phyloP scores from a whole-genome alignment of 2,888 invertebrate species.

The Scelioninae gen. 1 region DNA sequence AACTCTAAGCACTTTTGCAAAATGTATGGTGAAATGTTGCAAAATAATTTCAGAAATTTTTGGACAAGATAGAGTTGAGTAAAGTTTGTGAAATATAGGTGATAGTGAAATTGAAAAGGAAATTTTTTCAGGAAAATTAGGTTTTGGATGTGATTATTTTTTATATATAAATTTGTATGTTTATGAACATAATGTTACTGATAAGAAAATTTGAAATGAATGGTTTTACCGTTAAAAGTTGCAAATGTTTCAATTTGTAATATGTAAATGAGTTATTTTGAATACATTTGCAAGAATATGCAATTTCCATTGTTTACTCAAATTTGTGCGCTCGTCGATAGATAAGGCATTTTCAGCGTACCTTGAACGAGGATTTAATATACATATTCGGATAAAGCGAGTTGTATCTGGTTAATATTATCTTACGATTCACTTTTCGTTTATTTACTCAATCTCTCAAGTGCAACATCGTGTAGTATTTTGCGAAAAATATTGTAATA shows the following conservation, averaged over 20 bases:
- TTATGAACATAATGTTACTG: too few relatives aligned
- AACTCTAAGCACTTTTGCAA: too few relatives aligned
- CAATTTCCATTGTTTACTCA: conserved; percentile 26
- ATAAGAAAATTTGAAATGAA: too few relatives aligned
- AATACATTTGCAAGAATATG: conserved; percentile 1
- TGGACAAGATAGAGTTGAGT: too few relatives aligned
- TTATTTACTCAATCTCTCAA: conserved; percentile 16
- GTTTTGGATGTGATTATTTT: too few relatives aligned
- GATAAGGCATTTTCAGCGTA: conserved; percentile 21
- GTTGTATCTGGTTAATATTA: conserved; percentile 24
- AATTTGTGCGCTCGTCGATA: conserved; percentile 15
- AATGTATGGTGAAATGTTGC: too few relatives aligned
- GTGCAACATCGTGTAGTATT: not conserved
- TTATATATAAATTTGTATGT: too few relatives aligned
- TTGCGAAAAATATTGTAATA: not conserved
- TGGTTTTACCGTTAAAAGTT: not conserved
- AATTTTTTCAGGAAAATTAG: too few relatives aligned
- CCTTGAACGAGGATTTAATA: conserved; percentile 21
- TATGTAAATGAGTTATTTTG: not conserved
- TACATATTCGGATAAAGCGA: conserved; percentile 16
- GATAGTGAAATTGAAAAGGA: too few relatives aligned
- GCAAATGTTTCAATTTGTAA: not conserved
- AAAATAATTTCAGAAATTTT: too few relatives aligned
- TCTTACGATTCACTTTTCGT: conserved; percentile 18
- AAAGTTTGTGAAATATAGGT: too few relatives aligned